phyloP scores from a whole-genome alignment of 2,888 invertebrate genomes.

The Rhorus exstirpatorius region DNA sequence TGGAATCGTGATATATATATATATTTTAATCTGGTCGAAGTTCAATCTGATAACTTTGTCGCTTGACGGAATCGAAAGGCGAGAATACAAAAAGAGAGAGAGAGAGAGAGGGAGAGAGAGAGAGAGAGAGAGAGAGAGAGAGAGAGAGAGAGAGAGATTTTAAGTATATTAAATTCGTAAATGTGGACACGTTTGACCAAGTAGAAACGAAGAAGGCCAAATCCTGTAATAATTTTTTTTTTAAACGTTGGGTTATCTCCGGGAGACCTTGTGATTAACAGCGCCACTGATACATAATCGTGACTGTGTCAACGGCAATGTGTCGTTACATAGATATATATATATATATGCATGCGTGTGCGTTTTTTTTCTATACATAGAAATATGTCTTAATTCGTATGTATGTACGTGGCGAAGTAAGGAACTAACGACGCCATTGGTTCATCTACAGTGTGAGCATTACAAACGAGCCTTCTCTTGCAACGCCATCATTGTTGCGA shows the following conservation, averaged over 20 bases:
- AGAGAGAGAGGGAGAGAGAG: not conserved
- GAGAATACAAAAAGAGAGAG: conserved; percentile 55
- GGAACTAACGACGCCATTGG: conserved; percentile 53
- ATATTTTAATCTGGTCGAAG: conserved; percentile 35
- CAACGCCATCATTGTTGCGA: conserved; percentile 48
- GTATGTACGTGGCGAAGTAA: conserved; percentile 45
- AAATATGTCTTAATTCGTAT: conserved; percentile 9
- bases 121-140: not conserved
- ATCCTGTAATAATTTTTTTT: conserved; percentile 34
- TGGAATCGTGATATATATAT: not conserved
- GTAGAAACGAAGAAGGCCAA: conserved; percentile 60
- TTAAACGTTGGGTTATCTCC: conserved; percentile 79
- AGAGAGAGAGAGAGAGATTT: too few relatives aligned
- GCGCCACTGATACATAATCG: conserved; percentile 79
- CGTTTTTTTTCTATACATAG: conserved; percentile 25
- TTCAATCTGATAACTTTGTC: not conserved
- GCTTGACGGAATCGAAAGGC: conserved; percentile 48
- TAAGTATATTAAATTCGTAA: conserved; percentile 3
- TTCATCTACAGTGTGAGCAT: conserved; percentile 61
- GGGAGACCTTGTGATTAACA: conserved; percentile 80
- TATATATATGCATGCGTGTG: not conserved
- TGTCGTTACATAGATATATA: not conserved
- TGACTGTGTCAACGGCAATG: conserved; percentile 71
- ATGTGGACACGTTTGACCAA: not conserved
- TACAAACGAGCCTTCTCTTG: conserved; percentile 18